phyloP scores from a whole-genome alignment of 2,797 vertebrate species.

The Enteromius viviparus region DNA sequence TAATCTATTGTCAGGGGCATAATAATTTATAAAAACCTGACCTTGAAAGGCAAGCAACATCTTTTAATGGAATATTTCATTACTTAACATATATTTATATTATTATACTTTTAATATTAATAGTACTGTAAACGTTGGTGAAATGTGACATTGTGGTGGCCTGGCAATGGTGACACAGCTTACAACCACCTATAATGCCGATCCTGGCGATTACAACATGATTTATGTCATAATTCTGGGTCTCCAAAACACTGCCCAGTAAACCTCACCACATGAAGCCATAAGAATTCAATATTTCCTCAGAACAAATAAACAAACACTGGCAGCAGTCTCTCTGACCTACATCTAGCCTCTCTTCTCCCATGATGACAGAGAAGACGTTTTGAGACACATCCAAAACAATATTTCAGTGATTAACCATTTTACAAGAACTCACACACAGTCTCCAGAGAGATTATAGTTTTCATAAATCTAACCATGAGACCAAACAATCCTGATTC shows the following conservation, averaged over 20 bases:
- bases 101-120: not conserved
- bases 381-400: not conserved
- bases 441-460: not conserved
- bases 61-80: not conserved
- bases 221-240: not conserved
- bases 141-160: not conserved
- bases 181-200: not conserved
- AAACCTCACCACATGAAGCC: not conserved
- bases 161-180: not conserved
- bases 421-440: not conserved
- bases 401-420: not conserved
- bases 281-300: not conserved
- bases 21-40: not conserved
- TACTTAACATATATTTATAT: not conserved
- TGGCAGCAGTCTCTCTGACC: constrained; percentile 31
- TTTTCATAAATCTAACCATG: not conserved
- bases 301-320: constrained; percentile 20
- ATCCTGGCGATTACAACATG: not conserved
- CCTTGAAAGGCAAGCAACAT: not conserved
- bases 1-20: not conserved
- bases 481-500: not conserved
- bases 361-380: not conserved
- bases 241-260: not conserved
- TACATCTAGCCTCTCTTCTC: constrained; percentile 30
- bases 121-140: not conserved